Base-by-base conservation (phyloP, 2,113 vertebrate genomes). In the Urocitellus parryii region DNA sequence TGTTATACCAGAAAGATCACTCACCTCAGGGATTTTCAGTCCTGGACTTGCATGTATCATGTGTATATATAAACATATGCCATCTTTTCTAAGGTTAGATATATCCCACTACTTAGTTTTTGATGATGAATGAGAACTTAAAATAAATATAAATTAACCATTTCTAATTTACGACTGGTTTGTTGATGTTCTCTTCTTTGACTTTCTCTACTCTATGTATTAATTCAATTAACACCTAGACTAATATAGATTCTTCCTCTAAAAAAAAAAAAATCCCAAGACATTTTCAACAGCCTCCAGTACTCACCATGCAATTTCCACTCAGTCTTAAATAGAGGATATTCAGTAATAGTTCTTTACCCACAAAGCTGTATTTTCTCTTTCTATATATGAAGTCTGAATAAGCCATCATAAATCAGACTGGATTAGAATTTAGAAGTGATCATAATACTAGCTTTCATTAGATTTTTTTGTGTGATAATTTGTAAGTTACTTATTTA, bases 191-290 rank as follows among this genome's bases (percentile, higher is more conserved):
- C 4, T 95, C 1, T 74, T 84, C 48, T 24, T 63, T 83, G 4
- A 32, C 7, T 89, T 76, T 93, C 24, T 90, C 12, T 87, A 27
- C 7, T 90, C 16, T 87, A 27, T 9, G 24, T 68, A 53, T 39
- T 88, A 45, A 88, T 82, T 96, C 70, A 86, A 61, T 85, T 81
- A 86, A 73, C 58, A 87, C 51, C 65, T 48, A 91, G n/a, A 61
- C 25, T 84, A 76, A 92, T 76, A 45, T 12, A 90, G 42, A 77
- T 86, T 89, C 17, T 27, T 11, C 51, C 13, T 80, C 27, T 48
- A 72, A 90, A 72, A 78, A 84, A 90, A 45, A 45, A 87, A 68
- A 76, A 89, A 67, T 67, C 78, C 45, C 67, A 89, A 80, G 39
- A 10, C 39, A 74, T 37, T 91, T 92, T 93, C 5, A 96, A 25